Percentiles rank a stretch among this genome's conserved stretches.
Conservation (phyloP, 2,888 invertebrate genomes). For the Nemurella pictetii region DNA sequence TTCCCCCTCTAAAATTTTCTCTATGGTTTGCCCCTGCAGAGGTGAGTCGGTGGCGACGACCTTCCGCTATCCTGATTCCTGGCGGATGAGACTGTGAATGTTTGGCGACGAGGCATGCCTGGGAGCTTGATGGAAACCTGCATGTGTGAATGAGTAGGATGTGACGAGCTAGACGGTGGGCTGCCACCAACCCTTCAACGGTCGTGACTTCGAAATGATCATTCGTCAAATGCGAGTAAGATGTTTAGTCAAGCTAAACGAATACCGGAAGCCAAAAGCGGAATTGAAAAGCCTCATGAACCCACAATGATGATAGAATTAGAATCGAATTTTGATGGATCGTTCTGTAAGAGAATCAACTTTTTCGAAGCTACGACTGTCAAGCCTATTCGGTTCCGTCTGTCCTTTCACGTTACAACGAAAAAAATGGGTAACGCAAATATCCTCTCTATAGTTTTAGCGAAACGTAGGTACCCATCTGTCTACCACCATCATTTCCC, state of each 20-base stretch:
- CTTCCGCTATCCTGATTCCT: background rate
- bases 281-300: background rate
- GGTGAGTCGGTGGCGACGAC: background rate
- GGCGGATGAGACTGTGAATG: background rate
- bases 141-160: background rate
- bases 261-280: background rate
- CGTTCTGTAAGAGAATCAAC: background rate
- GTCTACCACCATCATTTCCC: background rate
- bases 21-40: background rate
- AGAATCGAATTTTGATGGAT: background rate
- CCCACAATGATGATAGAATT: background rate
- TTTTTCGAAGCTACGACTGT: background rate
- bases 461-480: background rate
- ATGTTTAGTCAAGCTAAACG: background rate
- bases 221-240: background rate
- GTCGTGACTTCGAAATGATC: slow-evolving; percentile 8
- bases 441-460: background rate
- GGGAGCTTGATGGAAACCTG: slow-evolving; percentile 19
- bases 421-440: background rate
- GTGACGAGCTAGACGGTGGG: background rate
- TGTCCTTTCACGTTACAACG: background rate
- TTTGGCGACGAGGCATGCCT: background rate
- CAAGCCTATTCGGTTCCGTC: background rate
- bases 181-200: slow-evolving; percentile 23
- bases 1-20: background rate